Conservation (phyloP, 1,140 invertebrate species). For the Drosophila sproati region DNA sequence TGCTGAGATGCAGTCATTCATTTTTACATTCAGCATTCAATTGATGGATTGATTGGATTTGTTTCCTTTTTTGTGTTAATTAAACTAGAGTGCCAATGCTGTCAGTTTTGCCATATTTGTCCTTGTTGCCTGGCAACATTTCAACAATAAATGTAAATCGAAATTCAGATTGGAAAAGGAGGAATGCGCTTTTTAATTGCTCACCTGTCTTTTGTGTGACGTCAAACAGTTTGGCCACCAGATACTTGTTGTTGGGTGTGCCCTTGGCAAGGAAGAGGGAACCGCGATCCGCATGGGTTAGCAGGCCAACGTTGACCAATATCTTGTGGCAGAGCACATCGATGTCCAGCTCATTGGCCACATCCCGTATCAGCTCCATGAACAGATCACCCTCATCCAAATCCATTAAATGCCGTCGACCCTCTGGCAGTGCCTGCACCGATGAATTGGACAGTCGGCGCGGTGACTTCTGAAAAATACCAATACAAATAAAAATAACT, state of each 20-base stretch:
- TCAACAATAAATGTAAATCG: constrained; percentile 31
- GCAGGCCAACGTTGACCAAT: constrained; percentile 94
- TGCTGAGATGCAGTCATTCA: not conserved
- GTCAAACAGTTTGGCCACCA: constrained; percentile 96
- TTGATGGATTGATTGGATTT: not conserved
- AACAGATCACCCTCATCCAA: constrained; percentile 93
- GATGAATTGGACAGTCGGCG: constrained; percentile 85
- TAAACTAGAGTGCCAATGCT: constrained; percentile 13
- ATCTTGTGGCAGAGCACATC: constrained; percentile 97
- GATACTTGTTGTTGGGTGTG: constrained; percentile 89
- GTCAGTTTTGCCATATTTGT: constrained; percentile 9
- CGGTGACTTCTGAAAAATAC: constrained; percentile 84
- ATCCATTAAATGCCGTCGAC: constrained; percentile 87
- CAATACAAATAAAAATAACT: constrained; percentile 58
- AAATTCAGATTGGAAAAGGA: not conserved
- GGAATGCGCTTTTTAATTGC: constrained; percentile 28
- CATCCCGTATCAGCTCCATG: constrained; percentile 96
- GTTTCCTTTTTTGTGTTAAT: constrained; percentile 15
- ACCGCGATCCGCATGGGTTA: constrained; percentile 94
- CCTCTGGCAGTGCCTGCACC: constrained; percentile 84
- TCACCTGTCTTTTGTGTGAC: constrained; percentile 94
- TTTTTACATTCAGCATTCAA: constrained; percentile 1
- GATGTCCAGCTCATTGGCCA: constrained; percentile 96
- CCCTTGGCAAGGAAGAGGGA: constrained; percentile 95
- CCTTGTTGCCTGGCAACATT: constrained; percentile 34